phyloP scores from a whole-genome alignment of 2,797 vertebrate species.

The Enteromius anoplus region DNA sequence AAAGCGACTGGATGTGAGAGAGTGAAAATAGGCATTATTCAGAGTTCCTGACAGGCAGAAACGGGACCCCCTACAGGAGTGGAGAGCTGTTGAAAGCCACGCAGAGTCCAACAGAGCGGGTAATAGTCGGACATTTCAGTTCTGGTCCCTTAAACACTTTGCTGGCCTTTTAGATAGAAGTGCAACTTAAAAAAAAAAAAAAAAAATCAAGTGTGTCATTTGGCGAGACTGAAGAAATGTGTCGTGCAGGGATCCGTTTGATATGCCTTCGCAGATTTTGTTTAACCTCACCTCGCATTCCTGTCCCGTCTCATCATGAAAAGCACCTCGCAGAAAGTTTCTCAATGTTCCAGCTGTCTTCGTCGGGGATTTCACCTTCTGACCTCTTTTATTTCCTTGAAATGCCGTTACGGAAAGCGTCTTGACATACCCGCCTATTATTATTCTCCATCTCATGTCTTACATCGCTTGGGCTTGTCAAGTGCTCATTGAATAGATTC shows the following conservation, averaged over 20 bases:
- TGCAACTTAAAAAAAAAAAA: constrained; percentile 6
- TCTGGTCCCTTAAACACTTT: constrained; percentile 46
- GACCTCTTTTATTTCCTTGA: constrained; percentile 44
- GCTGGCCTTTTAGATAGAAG: constrained; percentile 20
- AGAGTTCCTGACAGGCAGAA: constrained; percentile 20
- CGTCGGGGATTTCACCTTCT: constrained; percentile 27
- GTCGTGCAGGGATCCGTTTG: constrained; percentile 29
- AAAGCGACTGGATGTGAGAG: neutral
- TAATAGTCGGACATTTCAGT: constrained; percentile 45
- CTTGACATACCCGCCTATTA: constrained; percentile 10
- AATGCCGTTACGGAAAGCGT: constrained; percentile 7
- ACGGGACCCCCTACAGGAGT: neutral
- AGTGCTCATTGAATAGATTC: constrained; percentile 13
- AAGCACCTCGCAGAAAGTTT: constrained; percentile 42
- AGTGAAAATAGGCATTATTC: constrained; percentile 26
- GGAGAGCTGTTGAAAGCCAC: constrained; percentile 28
- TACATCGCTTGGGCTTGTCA: constrained; percentile 14
- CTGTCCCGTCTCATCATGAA: constrained; percentile 33
- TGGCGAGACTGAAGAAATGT: constrained; percentile 18
- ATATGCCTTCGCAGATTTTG: constrained; percentile 40
- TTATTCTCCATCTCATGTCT: constrained; percentile 30
- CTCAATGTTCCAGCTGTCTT: constrained; percentile 42
- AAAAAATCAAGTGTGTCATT: constrained; percentile 41
- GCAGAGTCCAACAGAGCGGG: constrained; percentile 34
- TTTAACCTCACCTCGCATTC: constrained; percentile 49